Conservation (phyloP, 2,797 vertebrate species). For the Phrynocephalus forsythii region DNA sequence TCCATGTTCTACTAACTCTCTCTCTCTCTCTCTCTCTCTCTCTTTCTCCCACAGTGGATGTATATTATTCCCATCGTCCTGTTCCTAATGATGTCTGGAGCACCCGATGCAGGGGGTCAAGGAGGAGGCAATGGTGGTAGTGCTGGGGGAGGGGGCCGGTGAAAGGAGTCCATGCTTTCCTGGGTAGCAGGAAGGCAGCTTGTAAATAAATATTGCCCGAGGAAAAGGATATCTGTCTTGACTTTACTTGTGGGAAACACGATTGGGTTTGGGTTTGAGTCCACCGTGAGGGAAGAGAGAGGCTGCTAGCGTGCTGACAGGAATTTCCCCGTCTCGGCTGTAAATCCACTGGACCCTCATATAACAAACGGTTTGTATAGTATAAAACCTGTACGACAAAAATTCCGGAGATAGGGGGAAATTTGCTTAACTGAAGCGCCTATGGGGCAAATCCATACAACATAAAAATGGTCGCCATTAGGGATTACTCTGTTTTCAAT, state of each 20-base stretch:
- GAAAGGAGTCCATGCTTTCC: constrained; percentile 9
- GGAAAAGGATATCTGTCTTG: neutral
- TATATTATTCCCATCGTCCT: constrained; percentile 95
- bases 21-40: neutral
- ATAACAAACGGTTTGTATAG: too few species aligned
- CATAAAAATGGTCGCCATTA: too few species aligned
- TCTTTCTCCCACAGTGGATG: constrained; percentile 86
- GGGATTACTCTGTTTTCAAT: too few species aligned
- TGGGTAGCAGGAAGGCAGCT: neutral
- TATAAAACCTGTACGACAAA: too few species aligned
- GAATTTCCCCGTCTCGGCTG: too few species aligned
- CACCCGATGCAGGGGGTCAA: constrained; percentile 89
- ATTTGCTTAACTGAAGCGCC: too few species aligned
- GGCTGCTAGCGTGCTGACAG: neutral
- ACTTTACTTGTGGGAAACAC: constrained; percentile 2
- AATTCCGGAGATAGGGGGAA: too few species aligned
- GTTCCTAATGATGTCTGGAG: constrained; percentile 96
- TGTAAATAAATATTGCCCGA: constrained; percentile 32
- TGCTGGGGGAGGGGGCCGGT: constrained; percentile 80
- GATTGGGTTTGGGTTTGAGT: neutral
- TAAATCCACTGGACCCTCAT: too few species aligned
- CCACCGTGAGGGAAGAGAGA: too few species aligned
- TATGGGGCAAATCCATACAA: too few species aligned
- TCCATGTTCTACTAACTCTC: neutral
- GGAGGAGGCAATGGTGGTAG: constrained; percentile 82